Base-by-base conservation (phyloP, 2,797 vertebrate genomes). In the Melopsittacus undulatus region DNA sequence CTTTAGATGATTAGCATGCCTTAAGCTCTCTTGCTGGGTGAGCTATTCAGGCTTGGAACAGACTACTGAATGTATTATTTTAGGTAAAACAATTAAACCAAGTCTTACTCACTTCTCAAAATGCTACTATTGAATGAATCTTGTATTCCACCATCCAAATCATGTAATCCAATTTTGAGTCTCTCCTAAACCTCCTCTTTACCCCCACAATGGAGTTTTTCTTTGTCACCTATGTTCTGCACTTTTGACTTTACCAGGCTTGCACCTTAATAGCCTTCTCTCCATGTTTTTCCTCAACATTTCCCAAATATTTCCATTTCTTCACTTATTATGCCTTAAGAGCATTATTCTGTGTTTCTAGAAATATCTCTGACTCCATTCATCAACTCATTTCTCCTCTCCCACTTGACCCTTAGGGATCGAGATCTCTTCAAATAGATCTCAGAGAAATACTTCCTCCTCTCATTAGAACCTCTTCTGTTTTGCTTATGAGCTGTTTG, bases 221-320 rank as follows among this genome's bases (percentile, higher is more conserved):
- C 10, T 54, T 36, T 46, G n/a, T n/a, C 67, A 75, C 8, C 13
- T 18, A 10, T 9, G 8, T 46, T 78, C 30, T 76, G 9, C 30
- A 57, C 10, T 56, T 59, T 4, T 11, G 23, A 49, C 13, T 2
- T 0, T 13, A 81, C 5, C 0, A 1, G 17, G 51, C 18, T 34
- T 21, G 7, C 17, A 40, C 22, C 40, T 57, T 2, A 1, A 83
- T 5, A 66, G 11, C 7, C 49, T 72, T 24, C 14, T 56, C 78
- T 11, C 21, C 13, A 7, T 45, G 2, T 5, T 74, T 88, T 52
- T 61, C n/a, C 52, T 23, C 29, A 4, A 7, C 7, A 57, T 40
- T 72, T 75, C 24, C 20, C 3, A 76, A 52, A 70, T 18, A 9
- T 46, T 79, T 68, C 0, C 23, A 74, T 90, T 61, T n/a, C 34